A percentile compares a stretch with the other conserved stretches of the same genome.
Evolutionary conservation across 2,888 invertebrate genomes (phyloP).

Genomic region (Molorchus minor): DNA sequence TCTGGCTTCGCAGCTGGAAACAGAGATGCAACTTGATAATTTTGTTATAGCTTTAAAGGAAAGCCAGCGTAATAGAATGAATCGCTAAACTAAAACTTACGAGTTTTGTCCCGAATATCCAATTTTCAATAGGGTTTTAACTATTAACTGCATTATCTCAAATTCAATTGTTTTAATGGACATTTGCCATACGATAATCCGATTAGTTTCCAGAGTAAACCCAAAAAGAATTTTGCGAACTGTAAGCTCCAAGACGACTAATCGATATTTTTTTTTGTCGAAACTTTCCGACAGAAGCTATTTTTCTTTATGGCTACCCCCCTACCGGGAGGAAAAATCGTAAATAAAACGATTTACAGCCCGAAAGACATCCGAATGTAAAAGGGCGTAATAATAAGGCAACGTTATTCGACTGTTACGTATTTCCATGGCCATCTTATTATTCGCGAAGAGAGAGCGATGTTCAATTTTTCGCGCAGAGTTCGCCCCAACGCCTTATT

Average conservation of each 20-base stretch:
- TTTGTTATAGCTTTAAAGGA: conserved; percentile 59
- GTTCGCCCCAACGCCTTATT: conserved; percentile 55
- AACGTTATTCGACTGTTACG: conserved; percentile 48
- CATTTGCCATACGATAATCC: conserved; percentile 49
- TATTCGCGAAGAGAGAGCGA: conserved; percentile 50
- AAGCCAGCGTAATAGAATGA: conserved; percentile 59
- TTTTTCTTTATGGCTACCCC: conserved; percentile 1
- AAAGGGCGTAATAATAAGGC: conserved; percentile 46
- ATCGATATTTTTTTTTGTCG: background rate
- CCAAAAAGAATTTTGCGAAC: conserved; percentile 4
- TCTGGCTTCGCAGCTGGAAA: conserved; percentile 3
- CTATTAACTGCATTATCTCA: conserved; percentile 59
- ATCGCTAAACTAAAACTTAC: conserved; percentile 46
- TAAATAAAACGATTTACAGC: conserved; percentile 39
- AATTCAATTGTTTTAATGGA: conserved; percentile 59
- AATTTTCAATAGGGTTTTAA: conserved; percentile 60
- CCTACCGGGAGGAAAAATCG: conserved; percentile 32
- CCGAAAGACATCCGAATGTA: conserved; percentile 43
- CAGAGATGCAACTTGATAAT: conserved; percentile 49
- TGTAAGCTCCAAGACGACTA: background rate
- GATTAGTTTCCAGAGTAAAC: conserved; percentile 27
- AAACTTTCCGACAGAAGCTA: background rate
- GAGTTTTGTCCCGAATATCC: conserved; percentile 53
- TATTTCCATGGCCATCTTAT: conserved; percentile 54
- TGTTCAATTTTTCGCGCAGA: conserved; percentile 56